Base-by-base conservation (phyloP, 2,797 vertebrate genomes). In the Chloroceryle amazona region DNA sequence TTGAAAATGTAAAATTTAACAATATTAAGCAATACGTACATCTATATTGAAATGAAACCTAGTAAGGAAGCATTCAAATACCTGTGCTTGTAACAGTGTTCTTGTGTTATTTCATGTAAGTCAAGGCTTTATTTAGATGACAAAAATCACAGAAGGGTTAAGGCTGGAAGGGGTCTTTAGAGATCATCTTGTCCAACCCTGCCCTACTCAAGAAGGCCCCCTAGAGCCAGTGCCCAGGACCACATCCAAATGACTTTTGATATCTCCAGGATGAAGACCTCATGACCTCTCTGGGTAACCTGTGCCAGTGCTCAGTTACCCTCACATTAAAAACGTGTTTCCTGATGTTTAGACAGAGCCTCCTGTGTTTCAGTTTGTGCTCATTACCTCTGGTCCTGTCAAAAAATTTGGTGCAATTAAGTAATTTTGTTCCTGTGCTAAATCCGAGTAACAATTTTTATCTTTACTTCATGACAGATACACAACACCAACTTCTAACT, bases 1-100 rank as follows among this genome's bases (percentile, higher is more conserved):
- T 91, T 80, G 78, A 94, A 92, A 95, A 90, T 0, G 37, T 54
- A 65, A 54, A 62, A 52, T 57, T 41, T 29, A 85, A 84, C 63
- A 70, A 28, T 14, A 49, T 37, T 68, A 67, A 58, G 51, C 33
- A 81, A 67, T 13, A 62, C 4, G 42, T 17, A 51, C 13, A 82
- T 31, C 65, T 63, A 39, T 22, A 70, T 7, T 51, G 55, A 85
- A 87, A 91, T 28, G 13, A 76, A 82, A 68, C 47, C 44, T 61
- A 70, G 16, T 28, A 60, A 86, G n/a, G 73, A 86, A 89, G 33
- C 15, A 90, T 39, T 84, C 65, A 74, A 87, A 68, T 52, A 84
- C 28, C 51, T 75, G 86, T 51, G n/a, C 13, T 49, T 3, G 4
- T 44, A 58, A 62, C 8, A 41, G 12, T 4, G 12, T 46, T 75